Base-by-base conservation (phyloP, 2,113 vertebrate species). In the Trematomus loennbergii region DNA sequence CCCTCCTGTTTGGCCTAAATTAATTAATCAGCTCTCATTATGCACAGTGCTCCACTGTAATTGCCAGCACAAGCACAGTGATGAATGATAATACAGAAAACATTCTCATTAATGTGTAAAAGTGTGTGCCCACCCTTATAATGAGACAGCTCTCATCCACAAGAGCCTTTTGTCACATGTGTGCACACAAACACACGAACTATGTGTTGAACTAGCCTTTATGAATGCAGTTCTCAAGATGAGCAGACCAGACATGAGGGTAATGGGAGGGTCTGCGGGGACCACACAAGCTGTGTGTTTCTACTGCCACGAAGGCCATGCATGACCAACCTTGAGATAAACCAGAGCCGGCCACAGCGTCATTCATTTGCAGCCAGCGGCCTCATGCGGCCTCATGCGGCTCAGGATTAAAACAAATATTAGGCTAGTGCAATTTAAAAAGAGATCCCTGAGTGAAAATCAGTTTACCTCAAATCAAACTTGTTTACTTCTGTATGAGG, bases 21-120 rank as follows among this genome's bases (percentile, higher is more conserved):
- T 93, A 94, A 95, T 95, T 94, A 94, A 95, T 95, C 94, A 94
- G 90, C 84, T 84, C 89, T 95, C 93, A 94, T 95, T 95, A 94
- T 91, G 89, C 90, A 92, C 90, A 92, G 85, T 87, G 93, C 88
- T 94, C 82, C 81, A 84, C 88, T 88, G 87, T 95, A 95, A 95
- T 95, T 94, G 91, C 88, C 82, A 89, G 90, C 83, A 85, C 87
- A 90, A 90, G 87, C 91, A 88, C 82, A 78, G 87, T 87, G 92
- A 94, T 91, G 91, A 94, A 95, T 91, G 82, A 94, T 93, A 92
- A 94, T 85, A 90, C 70, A 78, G 86, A 86, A 92, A 92, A 93
- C 90, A 87, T 93, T 94, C 89, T 94, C 88, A 93, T 94, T 94
- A 95, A 86, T 87, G 86, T 82, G 83, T 85, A 86, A 77, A 94